Evolutionary conservation across 1,140 invertebrate genomes (phyloP).

Genomic region (Batillaria attramentaria): DNA sequence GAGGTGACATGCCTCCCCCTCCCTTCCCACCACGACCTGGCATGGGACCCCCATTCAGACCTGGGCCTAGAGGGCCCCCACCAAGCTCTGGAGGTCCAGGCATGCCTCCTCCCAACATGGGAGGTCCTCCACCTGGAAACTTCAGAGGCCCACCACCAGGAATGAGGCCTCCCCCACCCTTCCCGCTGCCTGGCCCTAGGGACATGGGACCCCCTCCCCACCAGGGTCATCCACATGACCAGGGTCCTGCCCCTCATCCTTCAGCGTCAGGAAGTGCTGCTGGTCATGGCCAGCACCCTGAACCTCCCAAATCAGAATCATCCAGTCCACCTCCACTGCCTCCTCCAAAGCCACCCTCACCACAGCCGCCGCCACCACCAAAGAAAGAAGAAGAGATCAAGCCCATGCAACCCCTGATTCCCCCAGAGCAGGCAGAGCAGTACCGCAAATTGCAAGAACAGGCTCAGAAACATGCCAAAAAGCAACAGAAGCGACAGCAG

Average conservation of each 20-base stretch:
- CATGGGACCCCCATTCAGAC: slow-evolving; percentile 28
- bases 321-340: slow-evolving; percentile 34
- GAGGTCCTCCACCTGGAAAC: slow-evolving; percentile 39
- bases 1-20: slow-evolving; percentile 24
- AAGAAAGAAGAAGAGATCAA: slow-evolving; percentile 50
- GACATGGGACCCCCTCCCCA: slow-evolving; percentile 15
- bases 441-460: slow-evolving; percentile 53
- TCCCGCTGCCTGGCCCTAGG: slow-evolving; percentile 32
- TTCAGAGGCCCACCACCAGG: slow-evolving; percentile 35
- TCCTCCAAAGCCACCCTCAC: slow-evolving; percentile 42
- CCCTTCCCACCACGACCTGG: slow-evolving; percentile 17
- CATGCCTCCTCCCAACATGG: slow-evolving; percentile 37
- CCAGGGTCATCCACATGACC: neutral
- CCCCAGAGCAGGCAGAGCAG: slow-evolving; percentile 54
- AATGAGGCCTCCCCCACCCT: slow-evolving; percentile 40
- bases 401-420: slow-evolving; percentile 50
- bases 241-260: neutral
- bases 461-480: slow-evolving; percentile 54
- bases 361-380: slow-evolving; percentile 45
- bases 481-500: slow-evolving; percentile 44
- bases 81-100: neutral
- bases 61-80: slow-evolving; percentile 1
- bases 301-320: neutral
- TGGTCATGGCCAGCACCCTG: neutral
- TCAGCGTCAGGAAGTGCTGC: neutral